Base-by-base conservation (phyloP, 1,140 invertebrate genomes). In the Manduca sexta region DNA sequence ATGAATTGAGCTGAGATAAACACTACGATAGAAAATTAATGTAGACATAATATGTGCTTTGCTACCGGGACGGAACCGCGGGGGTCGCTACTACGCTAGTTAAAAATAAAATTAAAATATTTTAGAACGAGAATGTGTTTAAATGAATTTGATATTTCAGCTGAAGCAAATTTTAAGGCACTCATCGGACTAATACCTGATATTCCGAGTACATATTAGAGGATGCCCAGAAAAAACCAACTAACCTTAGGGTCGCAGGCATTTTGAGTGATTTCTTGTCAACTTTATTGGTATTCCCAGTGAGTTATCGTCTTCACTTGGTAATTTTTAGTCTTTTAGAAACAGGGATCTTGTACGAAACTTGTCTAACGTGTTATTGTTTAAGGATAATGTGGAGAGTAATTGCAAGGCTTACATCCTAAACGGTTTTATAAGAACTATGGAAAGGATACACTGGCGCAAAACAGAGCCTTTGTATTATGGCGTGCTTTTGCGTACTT, bases 111-210 rank as follows among this genome's bases (percentile, higher is more conserved):
- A n/a, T n/a, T n/a, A n/a, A n/a, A n/a, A n/a, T n/a, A n/a, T n/a
- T n/a, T n/a, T n/a, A n/a, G n/a, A n/a, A n/a, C n/a, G n/a, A n/a
- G n/a, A n/a, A n/a, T n/a, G n/a, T n/a, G n/a, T n/a, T n/a, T n/a
- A n/a, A n/a, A n/a, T n/a, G n/a, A n/a, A n/a, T n/a, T n/a, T n/a
- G n/a, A n/a, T n/a, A n/a, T 82, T 69, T 46, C 71, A 97, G 96
- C 94, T 46, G 97, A 98, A 89, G 94, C 95, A 1, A 98, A 96
- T 73, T 93, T 98, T 45, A 97, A 97, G 86, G 93, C 94, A 33
- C 92, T 95, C 0, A 89, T 98, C 7, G 91, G 90, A 39, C 78
- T 95, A 13, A 89, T 98, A 35, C 89, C 91, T 3, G 94, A 97
- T 60, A 87, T 97, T 62, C 93, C 93, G 0, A 90, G 46, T 89